phyloP scores from a whole-genome alignment of 2,888 invertebrate species.

The Tetragonisca angustula region DNA sequence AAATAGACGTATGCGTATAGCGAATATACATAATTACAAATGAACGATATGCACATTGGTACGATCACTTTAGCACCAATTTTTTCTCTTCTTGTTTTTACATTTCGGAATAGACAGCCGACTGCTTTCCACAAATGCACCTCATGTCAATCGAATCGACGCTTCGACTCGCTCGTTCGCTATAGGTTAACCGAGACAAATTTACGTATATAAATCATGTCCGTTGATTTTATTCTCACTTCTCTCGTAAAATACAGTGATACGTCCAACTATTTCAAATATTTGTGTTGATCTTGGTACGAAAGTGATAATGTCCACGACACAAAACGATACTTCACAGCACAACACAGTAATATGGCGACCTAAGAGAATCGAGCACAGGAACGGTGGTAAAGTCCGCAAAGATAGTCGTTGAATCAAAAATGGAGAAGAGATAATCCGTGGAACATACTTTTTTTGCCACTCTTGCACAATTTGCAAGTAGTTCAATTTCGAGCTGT shows the following conservation, averaged over 20 bases:
- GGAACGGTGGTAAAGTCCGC: not conserved
- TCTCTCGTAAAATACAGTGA: not conserved
- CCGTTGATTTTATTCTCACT: not conserved
- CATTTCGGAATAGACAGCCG: not conserved
- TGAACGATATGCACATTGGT: not conserved
- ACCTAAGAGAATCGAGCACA: conserved; percentile 33
- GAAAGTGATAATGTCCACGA: conserved; percentile 15
- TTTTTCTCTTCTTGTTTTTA: not conserved
- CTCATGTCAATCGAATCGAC: conserved; percentile 39
- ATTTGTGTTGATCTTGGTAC: not conserved
- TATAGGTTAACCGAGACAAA: conserved; percentile 12
- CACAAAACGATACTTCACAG: conserved; percentile 26
- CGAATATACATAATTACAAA: not conserved
- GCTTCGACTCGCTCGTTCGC: conserved; percentile 14
- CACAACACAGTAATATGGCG: conserved; percentile 52
- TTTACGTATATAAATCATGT: not conserved
- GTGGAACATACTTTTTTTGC: not conserved
- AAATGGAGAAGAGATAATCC: not conserved
- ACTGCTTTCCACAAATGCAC: not conserved
- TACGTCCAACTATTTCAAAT: not conserved
- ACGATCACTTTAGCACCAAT: not conserved
- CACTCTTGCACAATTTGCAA: not conserved
- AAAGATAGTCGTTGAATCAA: not conserved
- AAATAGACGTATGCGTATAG: not conserved
- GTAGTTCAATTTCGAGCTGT: conserved; percentile 2